Evolutionary conservation across 2,888 invertebrate species (phyloP), one percentile per base, ranked within the genome.

Genomic region (Synanthedon myopaeformis): DNA sequence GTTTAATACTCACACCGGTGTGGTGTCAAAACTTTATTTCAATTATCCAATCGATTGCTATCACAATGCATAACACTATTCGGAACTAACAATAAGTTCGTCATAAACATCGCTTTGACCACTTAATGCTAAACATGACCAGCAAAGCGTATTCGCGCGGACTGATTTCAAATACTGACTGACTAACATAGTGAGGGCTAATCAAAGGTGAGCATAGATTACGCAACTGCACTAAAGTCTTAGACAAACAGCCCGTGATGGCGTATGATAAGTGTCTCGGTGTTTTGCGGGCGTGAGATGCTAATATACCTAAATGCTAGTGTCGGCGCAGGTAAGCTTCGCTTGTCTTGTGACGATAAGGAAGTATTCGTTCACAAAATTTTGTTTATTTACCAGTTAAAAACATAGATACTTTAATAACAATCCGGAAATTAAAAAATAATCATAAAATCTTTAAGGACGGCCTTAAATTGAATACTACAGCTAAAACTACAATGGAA

Each of bases 91-190:
- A n/a, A 12, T 14, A 45, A 14, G 35, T 13, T 45, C n/a, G 5
- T 45, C 14, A 45, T 12, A 45, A 14, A 12, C 13, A n/a, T 45
- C 14, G 45, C 14, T n/a, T 8, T 14, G 14, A 13, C 14, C 45
- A 45, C 8, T 45, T 14, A 13, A 45, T 12, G 14, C 8, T 45
- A n/a, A 14, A 14, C n/a, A 49, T 49, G 49, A 49, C 49, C 49
- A 52, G 56, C 57, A 56, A 56, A 57, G 57, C 63, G 61, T 63
- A 61, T 56, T 59, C 60, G 66, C 57, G 53, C 58, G 60, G 52
- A 61, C 61, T 58, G 63, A 60, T 62, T 55, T 61, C 64, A 64
- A 67, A 63, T 62, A 74, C 71, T 67, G 67, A 67, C 66, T 63
- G 60, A 55, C 57, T 52, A 13, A 45, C 10, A 10, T n/a, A 19